Evolutionary conservation across 2,888 invertebrate genomes (phyloP), one percentile per base, ranked within the genome.

Genomic region (Augochlorella aurata): DNA sequence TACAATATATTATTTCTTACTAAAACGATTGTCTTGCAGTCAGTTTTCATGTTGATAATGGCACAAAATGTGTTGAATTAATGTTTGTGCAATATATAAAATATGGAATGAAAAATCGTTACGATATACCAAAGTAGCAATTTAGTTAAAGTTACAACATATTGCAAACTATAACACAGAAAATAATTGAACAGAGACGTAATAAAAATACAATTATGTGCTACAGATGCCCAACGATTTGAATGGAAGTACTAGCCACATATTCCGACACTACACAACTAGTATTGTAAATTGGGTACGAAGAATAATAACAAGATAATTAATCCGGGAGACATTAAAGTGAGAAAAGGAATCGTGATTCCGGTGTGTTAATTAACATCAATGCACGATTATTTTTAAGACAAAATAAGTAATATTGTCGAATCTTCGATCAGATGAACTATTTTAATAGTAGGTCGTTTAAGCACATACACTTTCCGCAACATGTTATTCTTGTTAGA

Each of bases 391-490:
- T 87, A 87, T 80, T 88, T 68, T 90, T 89, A 85, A 79, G 83
- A 82, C 85, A 87, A 81, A 78, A 81, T 77, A 84, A 79, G 58
- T 58, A 71, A 83, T 67, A 82, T 85, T 58, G 87, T 84, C 77
- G 67, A 84, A 85, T 82, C 68, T 82, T 85, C 77, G 82, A 87
- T 82, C 84, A 88, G 87, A 90, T 88, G 79, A 79, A 90, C 87
- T 90, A 91, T 90, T 91, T 90, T 91, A 90, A 86, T 90, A 90
- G 86, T 90, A 89, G 85, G 85, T 74, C 65, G 77, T 78, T 88
- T 89, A 89, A 54, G 52, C 58, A 72, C 49, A 69, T 72, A 81
- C 66, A 84, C 67, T 83, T 88, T 82, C 79, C 81, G 77, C 76
- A 85, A 63, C 70, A 85, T 87, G 84, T 87, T 84, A 87, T 81